Evolutionary conservation across 2,888 invertebrate genomes (phyloP).

Genomic region (Pristionchus exspectatus): DNA sequence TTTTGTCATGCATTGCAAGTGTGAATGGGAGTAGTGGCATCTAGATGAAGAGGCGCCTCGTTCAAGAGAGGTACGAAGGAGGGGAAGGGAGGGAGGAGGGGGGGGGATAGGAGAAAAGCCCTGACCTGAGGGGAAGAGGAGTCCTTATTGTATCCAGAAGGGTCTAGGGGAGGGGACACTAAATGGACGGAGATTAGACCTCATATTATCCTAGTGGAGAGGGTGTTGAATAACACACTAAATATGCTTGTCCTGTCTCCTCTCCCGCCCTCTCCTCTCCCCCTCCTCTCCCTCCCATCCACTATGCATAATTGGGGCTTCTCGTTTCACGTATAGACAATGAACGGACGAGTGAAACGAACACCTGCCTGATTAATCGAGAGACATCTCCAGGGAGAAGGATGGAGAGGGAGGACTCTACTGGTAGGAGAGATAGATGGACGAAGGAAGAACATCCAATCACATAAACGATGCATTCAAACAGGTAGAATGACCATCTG

Average conservation of each 20-base stretch:
- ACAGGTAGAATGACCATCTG: slow-evolving; percentile 39
- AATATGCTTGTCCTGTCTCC: slow-evolving; percentile 40
- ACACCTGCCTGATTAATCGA: slow-evolving; percentile 40
- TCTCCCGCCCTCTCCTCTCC: not conserved
- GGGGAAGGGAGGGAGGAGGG: not conserved
- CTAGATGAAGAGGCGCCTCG: slow-evolving; percentile 51
- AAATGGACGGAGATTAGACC: slow-evolving; percentile 23
- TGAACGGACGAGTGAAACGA: slow-evolving; percentile 3
- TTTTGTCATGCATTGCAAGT: slow-evolving; percentile 52
- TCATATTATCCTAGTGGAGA: slow-evolving; percentile 39
- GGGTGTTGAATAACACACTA: slow-evolving; percentile 53
- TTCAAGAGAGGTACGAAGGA: slow-evolving; percentile 38
- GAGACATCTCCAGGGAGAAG: not conserved
- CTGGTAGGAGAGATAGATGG: slow-evolving; percentile 13
- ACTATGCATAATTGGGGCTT: slow-evolving; percentile 53
- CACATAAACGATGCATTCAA: slow-evolving; percentile 26
- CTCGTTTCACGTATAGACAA: slow-evolving; percentile 50
- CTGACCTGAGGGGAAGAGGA: not conserved
- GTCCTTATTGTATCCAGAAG: slow-evolving; percentile 32
- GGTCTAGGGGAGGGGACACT: not conserved
- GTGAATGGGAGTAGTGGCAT: slow-evolving; percentile 47
- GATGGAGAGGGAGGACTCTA: not conserved
- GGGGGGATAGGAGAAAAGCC: not conserved
- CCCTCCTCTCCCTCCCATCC: not conserved
- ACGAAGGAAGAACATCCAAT: not conserved